These are phyloP conservation scores for Etheostoma nigrum DNA, from an alignment of 2,797 vertebrate genomes.

Conservation along the genomic window DNA sequence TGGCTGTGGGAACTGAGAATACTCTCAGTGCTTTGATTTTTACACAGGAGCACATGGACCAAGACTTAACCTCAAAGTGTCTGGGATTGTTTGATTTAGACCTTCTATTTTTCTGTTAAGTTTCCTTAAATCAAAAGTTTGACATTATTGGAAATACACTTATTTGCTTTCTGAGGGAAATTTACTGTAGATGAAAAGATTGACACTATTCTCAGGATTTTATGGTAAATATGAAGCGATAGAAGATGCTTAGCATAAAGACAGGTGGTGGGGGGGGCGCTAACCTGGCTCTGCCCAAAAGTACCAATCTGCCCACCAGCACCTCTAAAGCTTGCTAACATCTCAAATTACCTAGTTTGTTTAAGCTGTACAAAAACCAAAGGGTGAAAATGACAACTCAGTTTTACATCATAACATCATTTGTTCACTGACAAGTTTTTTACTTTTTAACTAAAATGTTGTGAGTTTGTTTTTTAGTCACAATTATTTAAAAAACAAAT, in stretches of 20 bases:
- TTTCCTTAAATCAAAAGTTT: background rate
- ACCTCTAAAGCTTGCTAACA: background rate
- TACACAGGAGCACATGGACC: background rate
- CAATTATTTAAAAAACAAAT: background rate
- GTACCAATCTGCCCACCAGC: background rate
- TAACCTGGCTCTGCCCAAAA: background rate
- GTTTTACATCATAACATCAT: background rate
- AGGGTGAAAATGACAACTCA: background rate
- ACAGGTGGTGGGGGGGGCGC: no score
- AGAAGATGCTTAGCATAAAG: background rate
- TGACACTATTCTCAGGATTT: background rate
- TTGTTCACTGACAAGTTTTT: background rate
- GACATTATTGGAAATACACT: background rate
- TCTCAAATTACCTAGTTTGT: background rate
- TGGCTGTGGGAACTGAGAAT: conserved; percentile 36
- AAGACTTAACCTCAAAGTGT: conserved; percentile 1
- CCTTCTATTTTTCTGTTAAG: background rate
- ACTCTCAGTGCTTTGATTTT: conserved; percentile 24
- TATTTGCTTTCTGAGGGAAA: background rate
- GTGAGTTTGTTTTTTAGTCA: background rate
- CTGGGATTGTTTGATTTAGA: conserved; percentile 3
- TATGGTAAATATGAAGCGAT: background rate
- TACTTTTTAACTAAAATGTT: no score
- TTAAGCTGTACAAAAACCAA: background rate
- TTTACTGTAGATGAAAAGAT: background rate